Base-by-base conservation (phyloP, 2,888 invertebrate species). In the Listrodromus nycthemerus region DNA sequence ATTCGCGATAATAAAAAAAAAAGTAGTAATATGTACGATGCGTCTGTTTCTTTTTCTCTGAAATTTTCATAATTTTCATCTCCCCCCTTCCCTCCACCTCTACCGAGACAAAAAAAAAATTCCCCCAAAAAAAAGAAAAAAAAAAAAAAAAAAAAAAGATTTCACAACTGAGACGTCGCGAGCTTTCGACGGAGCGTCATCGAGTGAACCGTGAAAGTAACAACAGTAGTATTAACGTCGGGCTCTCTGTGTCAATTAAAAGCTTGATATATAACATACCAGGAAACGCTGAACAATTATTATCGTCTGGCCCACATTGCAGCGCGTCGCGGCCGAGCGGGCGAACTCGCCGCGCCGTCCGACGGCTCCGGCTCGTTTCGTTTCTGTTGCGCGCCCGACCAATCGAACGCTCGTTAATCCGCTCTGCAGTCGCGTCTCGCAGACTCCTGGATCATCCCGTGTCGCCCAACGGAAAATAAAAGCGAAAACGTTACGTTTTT, bases 201-300 rank as follows among this genome's bases (percentile, higher is more conserved):
- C 61, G 50, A 61, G 74, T 50, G 24, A 37, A 63, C 65, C 65
- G 48, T n/a, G 77, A 76, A 37, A 52, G 74, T 78, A 78, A 85
- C 85, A 81, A 84, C 58, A 82, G 81, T 19, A 65, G 80, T 83
- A 87, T 89, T 88, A 88, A 85, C 73, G 87, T 87, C 90, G 91
- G 90, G 88, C 84, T 84, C 86, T 89, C 87, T 90, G 89, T 89
- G 88, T 89, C 91, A 90, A 91, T 91, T 91, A 91, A 87, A 88
- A 85, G 84, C 82, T 86, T 80, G 87, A 81, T 89, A 89, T 88
- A 86, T 89, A 90, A 89, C 87, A 89, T 89, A 91, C 91, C 91
- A 91, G 91, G 91, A 91, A 91, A 91, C 83, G 90, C 88, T 89
- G 86, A 91, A 91, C 89, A 91, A 91, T 91, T 91, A 91, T 91